phyloP scores from a whole-genome alignment of 30 jellyfish, hydroid and myxozoan species.

The Pelagia noctiluca region DNA sequence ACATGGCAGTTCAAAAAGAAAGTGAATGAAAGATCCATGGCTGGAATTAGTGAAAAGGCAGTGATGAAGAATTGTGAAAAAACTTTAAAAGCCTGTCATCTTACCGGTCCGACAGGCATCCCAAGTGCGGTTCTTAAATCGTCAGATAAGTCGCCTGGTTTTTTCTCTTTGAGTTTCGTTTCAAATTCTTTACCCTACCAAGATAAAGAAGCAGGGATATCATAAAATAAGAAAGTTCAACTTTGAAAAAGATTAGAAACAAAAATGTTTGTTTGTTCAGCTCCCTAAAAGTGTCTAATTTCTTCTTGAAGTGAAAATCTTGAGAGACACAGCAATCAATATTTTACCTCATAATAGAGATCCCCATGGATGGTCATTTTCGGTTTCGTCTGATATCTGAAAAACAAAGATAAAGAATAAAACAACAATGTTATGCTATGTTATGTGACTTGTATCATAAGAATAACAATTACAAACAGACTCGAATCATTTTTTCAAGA shows the following conservation, averaged over 20 bases:
- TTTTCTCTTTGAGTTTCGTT: slow-evolving; percentile 91
- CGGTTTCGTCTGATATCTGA: slow-evolving; percentile 99
- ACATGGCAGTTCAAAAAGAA: no score
- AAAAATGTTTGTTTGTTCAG: no score
- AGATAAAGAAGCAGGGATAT: neutral
- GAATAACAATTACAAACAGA: no score
- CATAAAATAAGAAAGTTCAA: neutral
- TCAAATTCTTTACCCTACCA: slow-evolving; percentile 99
- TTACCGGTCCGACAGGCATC: slow-evolving; percentile 99
- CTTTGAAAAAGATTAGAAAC: no score
- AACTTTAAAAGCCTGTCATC: neutral
- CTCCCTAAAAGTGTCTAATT: no score
- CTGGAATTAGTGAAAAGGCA: no score
- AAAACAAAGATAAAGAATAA: neutral
- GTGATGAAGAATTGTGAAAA: slow-evolving; percentile 1
- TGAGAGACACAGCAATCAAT: neutral
- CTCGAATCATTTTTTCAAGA: no score
- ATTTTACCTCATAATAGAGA: slow-evolving; percentile 99
- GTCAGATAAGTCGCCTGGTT: slow-evolving; percentile 99
- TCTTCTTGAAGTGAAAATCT: neutral
- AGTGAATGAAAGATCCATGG: no score
- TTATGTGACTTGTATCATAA: no score
- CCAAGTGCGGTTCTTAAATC: slow-evolving; percentile 99
- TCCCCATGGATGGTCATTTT: slow-evolving; percentile 99
- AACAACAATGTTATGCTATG: no score